These are phyloP conservation scores for Myotis yumanensis DNA, from an alignment of 2,113 vertebrate genomes.

Conservation along the genomic window DNA sequence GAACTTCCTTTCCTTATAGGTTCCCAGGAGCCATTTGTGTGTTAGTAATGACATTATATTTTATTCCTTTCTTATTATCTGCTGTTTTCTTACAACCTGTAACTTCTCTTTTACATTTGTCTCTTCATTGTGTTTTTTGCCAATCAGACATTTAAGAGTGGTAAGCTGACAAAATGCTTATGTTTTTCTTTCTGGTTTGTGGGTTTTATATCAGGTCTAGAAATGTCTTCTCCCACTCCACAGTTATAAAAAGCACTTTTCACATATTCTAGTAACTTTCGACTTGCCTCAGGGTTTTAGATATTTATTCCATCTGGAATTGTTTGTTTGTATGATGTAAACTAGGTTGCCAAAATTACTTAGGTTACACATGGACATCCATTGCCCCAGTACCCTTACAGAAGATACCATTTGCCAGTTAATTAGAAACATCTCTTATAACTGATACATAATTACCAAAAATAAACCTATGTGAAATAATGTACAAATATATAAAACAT, in stretches of 20 bases:
- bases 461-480: neutral
- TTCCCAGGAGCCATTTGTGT: neutral
- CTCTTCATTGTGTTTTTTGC: neutral
- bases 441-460: neutral
- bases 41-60: neutral
- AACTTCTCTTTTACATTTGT: neutral
- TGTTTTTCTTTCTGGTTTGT: neutral
- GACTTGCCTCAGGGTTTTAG: neutral
- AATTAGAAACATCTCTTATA: neutral
- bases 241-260: slow-evolving; percentile 7
- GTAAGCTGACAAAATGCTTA: neutral
- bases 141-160: neutral
- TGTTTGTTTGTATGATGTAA: neutral
- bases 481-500: neutral
- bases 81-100: neutral
- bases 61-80: neutral
- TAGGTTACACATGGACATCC: neutral
- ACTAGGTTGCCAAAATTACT: neutral
- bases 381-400: neutral
- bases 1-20: neutral
- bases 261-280: neutral
- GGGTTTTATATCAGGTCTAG: slow-evolving; percentile 35
- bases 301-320: neutral
- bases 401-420: neutral
- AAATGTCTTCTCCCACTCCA: neutral